These are phyloP conservation scores for Mya arenaria DNA, from an alignment of 1,140 invertebrate species.

Conservation along the genomic window DNA sequence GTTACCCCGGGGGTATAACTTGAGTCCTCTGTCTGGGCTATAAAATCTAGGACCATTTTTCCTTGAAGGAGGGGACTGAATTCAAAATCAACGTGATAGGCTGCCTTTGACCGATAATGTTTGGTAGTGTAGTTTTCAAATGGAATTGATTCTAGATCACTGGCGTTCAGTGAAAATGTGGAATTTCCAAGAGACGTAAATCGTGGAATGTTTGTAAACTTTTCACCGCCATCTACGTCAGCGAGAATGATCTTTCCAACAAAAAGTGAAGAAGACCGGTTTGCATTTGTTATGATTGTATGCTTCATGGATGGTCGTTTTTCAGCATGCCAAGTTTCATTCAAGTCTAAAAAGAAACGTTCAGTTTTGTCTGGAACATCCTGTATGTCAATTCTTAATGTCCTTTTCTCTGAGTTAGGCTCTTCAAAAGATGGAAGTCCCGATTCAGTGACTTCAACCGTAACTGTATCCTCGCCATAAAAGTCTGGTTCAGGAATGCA, in stretches of 20 bases:
- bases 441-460: constrained; percentile 16
- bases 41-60: constrained; percentile 30
- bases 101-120: not conserved
- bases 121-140: constrained; percentile 13
- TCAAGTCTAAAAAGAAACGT: not conserved
- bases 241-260: constrained; percentile 20
- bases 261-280: constrained; percentile 7
- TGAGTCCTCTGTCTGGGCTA: not conserved
- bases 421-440: constrained; percentile 12
- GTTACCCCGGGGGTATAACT: constrained; percentile 31
- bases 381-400: not conserved
- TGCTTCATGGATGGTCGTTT: constrained; percentile 1
- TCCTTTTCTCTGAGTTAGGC: not conserved
- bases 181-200: constrained; percentile 14
- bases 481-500: constrained; percentile 15
- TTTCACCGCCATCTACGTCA: constrained; percentile 31
- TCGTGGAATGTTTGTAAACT: not conserved
- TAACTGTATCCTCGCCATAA: constrained; percentile 22
- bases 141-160: too few species aligned
- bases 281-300: not conserved
- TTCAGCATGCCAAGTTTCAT: constrained; percentile 16
- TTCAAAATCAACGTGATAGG: not conserved
- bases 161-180: not conserved
- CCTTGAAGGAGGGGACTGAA: not conserved
- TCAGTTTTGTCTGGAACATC: constrained; percentile 11